Evolutionary conservation across 2,888 invertebrate genomes (phyloP), one percentile per base, ranked within the genome.

Genomic region (Harpalus rubripes): DNA sequence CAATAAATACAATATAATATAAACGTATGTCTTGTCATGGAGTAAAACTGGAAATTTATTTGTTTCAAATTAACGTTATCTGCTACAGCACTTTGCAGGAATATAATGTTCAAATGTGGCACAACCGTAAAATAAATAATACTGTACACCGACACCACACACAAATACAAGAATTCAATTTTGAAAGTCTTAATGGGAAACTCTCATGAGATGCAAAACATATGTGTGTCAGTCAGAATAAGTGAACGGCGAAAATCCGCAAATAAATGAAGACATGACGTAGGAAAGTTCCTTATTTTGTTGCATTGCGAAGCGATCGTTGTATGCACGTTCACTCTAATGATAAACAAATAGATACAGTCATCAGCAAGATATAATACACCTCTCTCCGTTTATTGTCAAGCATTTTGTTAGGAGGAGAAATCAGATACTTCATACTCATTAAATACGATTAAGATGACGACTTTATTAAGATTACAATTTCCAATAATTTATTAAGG

Each of bases 331-430:
- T 18, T 81, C 63, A 63, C 80, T 63, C 63, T 63, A 81, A 81
- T 81, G 63, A 63, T 81, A 41, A 61, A 41, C 63, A 81, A 81
- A 81, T 81, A 81, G 59, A 41, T 16, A 80, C 61, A 61, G 0
- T 32, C 32, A 32, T 32, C 32, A 32, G 5, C 32, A 32, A 32
- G 32, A 32, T 32, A 32, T 32, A 32, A 8, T 22, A 22, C 10
- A 18, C 22, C 7, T 63, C 22, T 26, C 63, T 63, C 63, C 18
- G 18, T n/a, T 52, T 8, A 7, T 12, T 63, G 8, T 63, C 26
- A 22, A 10, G 18, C 22, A 12, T 63, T 63, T 26, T 22, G 18
- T 63, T 26, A 59, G 18, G 6, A 63, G 10, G 63, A 63, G 63
- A 63, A 63, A 63, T 63, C 44, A 8, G 32, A 32, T 32, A 32